Evolutionary conservation across 2,797 vertebrate species (phyloP), one percentile per base, ranked within the genome.

Genomic region (Perodicticus potto): DNA sequence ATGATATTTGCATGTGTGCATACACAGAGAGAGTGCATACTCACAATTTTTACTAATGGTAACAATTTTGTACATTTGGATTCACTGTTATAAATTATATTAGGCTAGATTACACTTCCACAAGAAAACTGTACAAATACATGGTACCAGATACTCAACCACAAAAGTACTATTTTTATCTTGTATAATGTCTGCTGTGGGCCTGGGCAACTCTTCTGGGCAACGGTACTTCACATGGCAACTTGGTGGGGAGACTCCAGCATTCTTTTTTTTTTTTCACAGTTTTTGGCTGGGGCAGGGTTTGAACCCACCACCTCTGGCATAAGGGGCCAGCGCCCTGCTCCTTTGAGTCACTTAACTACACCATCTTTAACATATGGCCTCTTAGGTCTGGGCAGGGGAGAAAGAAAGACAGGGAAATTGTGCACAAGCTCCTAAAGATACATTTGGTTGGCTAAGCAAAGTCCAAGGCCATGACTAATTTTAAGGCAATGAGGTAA

Each of bases 51-150:
- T 73, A n/a, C 5, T 67, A 53, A 63, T 70, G 34, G 57, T 86
- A 86, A 57, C 5, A 85, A 59, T 92, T 88, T 89, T 49, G 80
- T 53, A 82, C 45, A 12, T 49, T 85, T 85, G 32, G 29, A 91
- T 81, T 87, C 32, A 29, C 43, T 73, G 23, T n/a, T 83, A 53
- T 29, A 59, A 9, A 29, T 84, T 92, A 45, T 67, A 22, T 7
- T 17, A 76, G 17, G 19, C 16, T 69, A 59, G 4, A 81, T 57
- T 88, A 43, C 27, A 1, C 0, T 78, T 55, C 27, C 29, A 43
- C 43, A 82, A 25, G 40, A 27, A 77, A 65, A 55, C 12, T 32
- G 94, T 23, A 32, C 4, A 94, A 72, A 80, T 80, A 53, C 49
- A 16, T 53, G 49, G 14, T 53, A 69, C 65, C 20, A 69, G 63